These are phyloP conservation scores for Campylomormyrus numenius DNA, from an alignment of 2,113 vertebrate species.

Conservation along the genomic window DNA sequence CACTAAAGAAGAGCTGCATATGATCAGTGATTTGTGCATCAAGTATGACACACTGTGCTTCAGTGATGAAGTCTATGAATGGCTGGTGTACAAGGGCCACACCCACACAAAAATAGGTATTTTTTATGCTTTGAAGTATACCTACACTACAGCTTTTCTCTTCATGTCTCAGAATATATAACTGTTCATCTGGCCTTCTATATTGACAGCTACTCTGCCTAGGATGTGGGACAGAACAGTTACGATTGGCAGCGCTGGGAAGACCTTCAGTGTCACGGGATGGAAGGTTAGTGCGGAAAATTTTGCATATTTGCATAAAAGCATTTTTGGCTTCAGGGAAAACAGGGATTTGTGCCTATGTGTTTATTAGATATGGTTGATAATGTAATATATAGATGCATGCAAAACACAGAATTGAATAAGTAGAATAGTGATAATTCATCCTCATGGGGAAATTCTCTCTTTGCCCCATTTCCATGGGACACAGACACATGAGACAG, in stretches of 20 bases:
- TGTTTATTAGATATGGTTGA: background rate
- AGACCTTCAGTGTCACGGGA: slow-evolving; percentile 90
- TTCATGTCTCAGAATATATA: background rate
- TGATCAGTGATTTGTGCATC: slow-evolving; percentile 84
- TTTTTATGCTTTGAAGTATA: background rate
- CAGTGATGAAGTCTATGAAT: slow-evolving; percentile 97
- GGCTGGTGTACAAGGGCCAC: slow-evolving; percentile 81
- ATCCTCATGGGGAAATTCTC: background rate
- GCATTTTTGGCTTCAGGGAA: background rate
- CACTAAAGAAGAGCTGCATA: slow-evolving; percentile 76
- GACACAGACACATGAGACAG: background rate
- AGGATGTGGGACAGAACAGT: slow-evolving; percentile 97
- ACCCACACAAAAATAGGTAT: slow-evolving; percentile 90
- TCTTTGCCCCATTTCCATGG: background rate
- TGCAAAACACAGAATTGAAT: background rate
- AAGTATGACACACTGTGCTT: slow-evolving; percentile 86
- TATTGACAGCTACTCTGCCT: slow-evolving; percentile 74
- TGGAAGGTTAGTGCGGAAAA: slow-evolving; percentile 75
- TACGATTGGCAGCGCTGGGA: slow-evolving; percentile 88
- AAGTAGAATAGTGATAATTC: background rate
- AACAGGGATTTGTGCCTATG: background rate
- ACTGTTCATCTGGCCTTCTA: background rate
- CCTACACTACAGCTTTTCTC: background rate
- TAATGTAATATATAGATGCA: background rate
- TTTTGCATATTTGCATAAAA: background rate